Percentiles rank a stretch among this genome's conserved stretches.
These are phyloP conservation scores for Pocota personata DNA, from an alignment of 2,888 invertebrate species.

Conservation along the genomic window DNA sequence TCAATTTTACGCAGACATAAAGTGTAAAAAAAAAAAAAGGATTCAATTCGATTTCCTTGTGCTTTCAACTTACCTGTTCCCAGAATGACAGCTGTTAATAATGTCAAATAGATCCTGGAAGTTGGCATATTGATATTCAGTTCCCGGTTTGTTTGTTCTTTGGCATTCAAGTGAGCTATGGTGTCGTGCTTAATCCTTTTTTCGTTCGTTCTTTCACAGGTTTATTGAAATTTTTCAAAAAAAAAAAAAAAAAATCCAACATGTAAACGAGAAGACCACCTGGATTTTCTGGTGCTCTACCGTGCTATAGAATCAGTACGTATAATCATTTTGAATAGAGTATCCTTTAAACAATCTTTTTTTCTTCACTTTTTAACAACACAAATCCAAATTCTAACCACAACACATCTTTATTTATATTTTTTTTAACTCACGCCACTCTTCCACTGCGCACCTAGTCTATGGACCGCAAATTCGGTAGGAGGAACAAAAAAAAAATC, in stretches of 20 bases:
- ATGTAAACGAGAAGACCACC: conserved; percentile 19
- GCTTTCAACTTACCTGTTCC: conserved; percentile 62
- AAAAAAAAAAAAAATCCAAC: conserved; percentile 25
- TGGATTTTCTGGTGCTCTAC: not conserved
- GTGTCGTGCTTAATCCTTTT: conserved; percentile 46
- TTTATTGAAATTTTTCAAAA: not conserved
- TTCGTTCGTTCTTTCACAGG: not conserved
- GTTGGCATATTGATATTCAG: conserved; percentile 71
- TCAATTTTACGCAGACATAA: conserved; percentile 28
- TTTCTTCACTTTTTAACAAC: not conserved
- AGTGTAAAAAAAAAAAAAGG: not conserved
- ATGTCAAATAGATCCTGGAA: conserved; percentile 67
- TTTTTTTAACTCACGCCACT: not conserved
- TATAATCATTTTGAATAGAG: conserved; percentile 11
- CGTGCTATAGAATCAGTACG: conserved; percentile 25
- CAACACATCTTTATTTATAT: not conserved
- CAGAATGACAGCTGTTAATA: conserved; percentile 71
- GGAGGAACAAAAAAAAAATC: not conserved
- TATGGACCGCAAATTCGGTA: not conserved
- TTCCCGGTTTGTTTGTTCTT: conserved; percentile 33
- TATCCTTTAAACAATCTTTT: not conserved
- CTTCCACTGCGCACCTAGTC: not conserved
- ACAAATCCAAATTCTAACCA: not conserved
- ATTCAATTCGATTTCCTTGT: conserved; percentile 40
- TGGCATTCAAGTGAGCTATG: conserved; percentile 1